Conservation (phyloP, 2,113 vertebrate species). For the Melanocharis versteri region DNA sequence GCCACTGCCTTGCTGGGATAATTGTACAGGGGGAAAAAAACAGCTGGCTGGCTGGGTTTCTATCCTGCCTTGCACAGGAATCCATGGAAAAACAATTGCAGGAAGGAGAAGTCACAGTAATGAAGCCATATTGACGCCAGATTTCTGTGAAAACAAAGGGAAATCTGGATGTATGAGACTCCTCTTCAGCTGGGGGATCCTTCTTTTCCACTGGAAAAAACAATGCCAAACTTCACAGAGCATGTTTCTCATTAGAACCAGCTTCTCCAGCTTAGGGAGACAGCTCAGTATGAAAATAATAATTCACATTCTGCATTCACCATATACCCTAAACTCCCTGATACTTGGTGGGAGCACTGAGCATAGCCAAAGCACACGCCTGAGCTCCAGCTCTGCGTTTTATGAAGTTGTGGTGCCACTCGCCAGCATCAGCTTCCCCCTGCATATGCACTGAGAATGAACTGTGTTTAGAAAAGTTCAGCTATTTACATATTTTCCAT, state of each 20-base stretch:
- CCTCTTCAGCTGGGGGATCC: not conserved
- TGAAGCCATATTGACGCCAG: not conserved
- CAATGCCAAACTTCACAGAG: not conserved
- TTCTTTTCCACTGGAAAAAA: not conserved
- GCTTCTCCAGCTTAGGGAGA: not conserved
- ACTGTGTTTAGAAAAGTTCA: not conserved
- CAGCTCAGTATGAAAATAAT: not conserved
- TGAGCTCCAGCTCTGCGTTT: not conserved
- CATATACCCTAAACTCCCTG: not conserved
- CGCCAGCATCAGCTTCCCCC: not conserved
- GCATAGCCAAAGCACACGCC: not conserved
- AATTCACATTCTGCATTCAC: not conserved
- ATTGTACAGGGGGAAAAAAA: not conserved
- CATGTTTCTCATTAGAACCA: not conserved
- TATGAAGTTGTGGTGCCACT: not conserved
- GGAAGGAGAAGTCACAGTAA: conserved; percentile 10
- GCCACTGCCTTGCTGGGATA: not conserved
- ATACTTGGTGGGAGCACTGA: not conserved
- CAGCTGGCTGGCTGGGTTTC: not conserved
- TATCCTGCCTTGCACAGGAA: not conserved
- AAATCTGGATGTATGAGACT: not conserved
- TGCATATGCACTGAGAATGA: not conserved
- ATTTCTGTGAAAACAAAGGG: not conserved
- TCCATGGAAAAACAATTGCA: conserved; percentile 49
- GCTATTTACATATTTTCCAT: conserved; percentile 38